Evolutionary conservation across 2,888 invertebrate species (phyloP).

Genomic region (Luffia ferchaultella): DNA sequence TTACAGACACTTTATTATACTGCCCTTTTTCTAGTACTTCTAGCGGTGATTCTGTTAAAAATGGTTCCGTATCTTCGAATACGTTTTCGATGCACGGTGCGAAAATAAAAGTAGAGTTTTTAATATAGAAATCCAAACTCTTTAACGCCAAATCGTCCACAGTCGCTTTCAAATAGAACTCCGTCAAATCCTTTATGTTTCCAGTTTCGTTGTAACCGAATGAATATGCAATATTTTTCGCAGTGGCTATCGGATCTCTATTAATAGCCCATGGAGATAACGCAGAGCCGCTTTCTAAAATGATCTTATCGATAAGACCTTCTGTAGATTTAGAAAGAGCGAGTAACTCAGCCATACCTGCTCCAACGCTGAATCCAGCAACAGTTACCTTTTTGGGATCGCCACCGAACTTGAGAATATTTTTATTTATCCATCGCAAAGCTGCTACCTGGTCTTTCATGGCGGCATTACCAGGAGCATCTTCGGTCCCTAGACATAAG

Average conservation of each 20-base stretch:
- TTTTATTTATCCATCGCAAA: conserved; percentile 76
- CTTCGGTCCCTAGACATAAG: conserved; percentile 66
- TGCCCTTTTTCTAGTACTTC: conserved; percentile 33
- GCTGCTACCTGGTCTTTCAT: conserved; percentile 85
- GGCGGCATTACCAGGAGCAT: conserved; percentile 84
- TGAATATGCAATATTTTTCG: conserved; percentile 40
- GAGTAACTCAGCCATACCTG: conserved; percentile 55
- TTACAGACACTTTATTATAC: conserved; percentile 30
- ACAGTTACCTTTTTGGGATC: conserved; percentile 80
- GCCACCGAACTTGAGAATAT: conserved; percentile 81
- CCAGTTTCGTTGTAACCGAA: conserved; percentile 42
- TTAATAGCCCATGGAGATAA: conserved; percentile 44
- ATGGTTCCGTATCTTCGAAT: conserved; percentile 29
- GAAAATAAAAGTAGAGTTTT: conserved; percentile 51
- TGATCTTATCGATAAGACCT: conserved; percentile 42
- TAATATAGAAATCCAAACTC: conserved; percentile 41
- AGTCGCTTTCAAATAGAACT: conserved; percentile 40
- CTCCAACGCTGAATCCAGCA: conserved; percentile 84
- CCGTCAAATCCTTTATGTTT: conserved; percentile 37
- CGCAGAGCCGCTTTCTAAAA: conserved; percentile 51
- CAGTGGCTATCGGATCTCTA: conserved; percentile 42
- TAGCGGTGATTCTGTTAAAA: conserved; percentile 44
- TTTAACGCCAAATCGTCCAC: conserved; percentile 25
- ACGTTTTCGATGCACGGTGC: conserved; percentile 46
- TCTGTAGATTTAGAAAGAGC: conserved; percentile 34